Evolutionary conservation across 2,113 vertebrate species (phyloP), one percentile per base, ranked within the genome.

Genomic region (Cichladusa arquata): DNA sequence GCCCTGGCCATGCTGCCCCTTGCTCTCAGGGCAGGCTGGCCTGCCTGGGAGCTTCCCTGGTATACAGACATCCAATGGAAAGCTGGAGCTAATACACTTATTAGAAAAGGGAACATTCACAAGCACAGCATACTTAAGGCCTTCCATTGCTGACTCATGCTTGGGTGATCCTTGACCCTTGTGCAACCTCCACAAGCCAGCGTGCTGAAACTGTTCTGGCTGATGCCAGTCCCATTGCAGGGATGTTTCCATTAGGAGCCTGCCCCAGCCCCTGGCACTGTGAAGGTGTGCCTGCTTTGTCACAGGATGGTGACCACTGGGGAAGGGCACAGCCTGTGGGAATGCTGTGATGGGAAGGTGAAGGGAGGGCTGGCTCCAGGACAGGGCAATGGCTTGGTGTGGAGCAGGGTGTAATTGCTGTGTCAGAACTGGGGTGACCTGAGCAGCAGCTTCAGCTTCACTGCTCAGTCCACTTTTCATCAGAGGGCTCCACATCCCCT

Each of bases 271-370:
- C 50, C 74, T 38, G 83, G 36, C 28, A 4, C 33, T 48, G 40
- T 31, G 48, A 29, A 36, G 20, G 33, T 1, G 17, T 25, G 40
- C 33, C 11, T 3, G 1, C 47, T 50, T 58, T 84, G 29, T 13
- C 36, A 16, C 1, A 1, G 29, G 14, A 24, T 9, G 42, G 50
- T 45, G 48, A 14, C 11, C 81, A 4, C 9, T 2, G 53, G 67
- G 50, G 34, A 17, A 28, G 5, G 45, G 25, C 0, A 2, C 51
- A 54, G 47, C 61, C 34, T 26, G 4, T 0, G 1, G 71, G 29
- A 74, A 33, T 0, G 1, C 44, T 0, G 0, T 8, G 38, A 11
- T 16, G 23, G 3, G 2, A 56, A n/a, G 51, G 33, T 19, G 34
- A 48, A 61, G 34, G 4, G 14, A 62, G 61, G 6, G 51, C 34